Evolutionary conservation across 2,797 vertebrate genomes (phyloP), one percentile per base, ranked within the genome.

Genomic region (Liparis tanakae): DNA sequence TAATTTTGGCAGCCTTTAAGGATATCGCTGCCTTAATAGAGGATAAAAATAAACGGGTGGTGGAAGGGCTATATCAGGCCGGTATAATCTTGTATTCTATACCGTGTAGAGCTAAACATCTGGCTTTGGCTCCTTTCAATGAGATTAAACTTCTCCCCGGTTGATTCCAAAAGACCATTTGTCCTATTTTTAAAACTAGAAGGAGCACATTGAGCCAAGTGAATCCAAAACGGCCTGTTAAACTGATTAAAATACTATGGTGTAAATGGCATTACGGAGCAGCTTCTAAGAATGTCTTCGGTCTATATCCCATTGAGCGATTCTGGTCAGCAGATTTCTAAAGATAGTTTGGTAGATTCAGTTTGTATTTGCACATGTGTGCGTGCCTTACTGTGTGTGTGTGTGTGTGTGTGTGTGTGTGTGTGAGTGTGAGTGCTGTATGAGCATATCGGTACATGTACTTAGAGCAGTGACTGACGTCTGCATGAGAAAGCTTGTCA

Each of bases 1-100:
- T 93, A 90, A 92, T 93, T 93, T 92, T 92, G 92, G 92, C 93
- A 94, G 91, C 91, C 91, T 92, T 92, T 93, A 92, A 94, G 91
- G 91, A 94, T 92, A 93, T 93, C 88, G 85, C 92, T 92, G 92
- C 90, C 93, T 91, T 93, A 92, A 94, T 92, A 93, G 90, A 90
- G 91, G 91, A 93, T 92, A 93, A 91, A 94, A 94, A 94, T 92
- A 93, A 94, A 91, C 90, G 83, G 86, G 85, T 86, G 88, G 85
- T 89, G 86, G 90, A 88, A 86, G 88, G 85, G 88, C 90, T 91
- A 92, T 93, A 93, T 94, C 88, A 87, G 93, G 92, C 89, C 43
- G 72, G 70, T 88, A 85, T 93, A 93, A 93, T 94, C 92, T 92
- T 92, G 92, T 93, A 92, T 93, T 88, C 89, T 90, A 81, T 84